A percentile compares a stretch with the other conserved stretches of the same genome.
phyloP scores from a whole-genome alignment of 1,140 invertebrate species.

The Anoplolepis gracilipes region DNA sequence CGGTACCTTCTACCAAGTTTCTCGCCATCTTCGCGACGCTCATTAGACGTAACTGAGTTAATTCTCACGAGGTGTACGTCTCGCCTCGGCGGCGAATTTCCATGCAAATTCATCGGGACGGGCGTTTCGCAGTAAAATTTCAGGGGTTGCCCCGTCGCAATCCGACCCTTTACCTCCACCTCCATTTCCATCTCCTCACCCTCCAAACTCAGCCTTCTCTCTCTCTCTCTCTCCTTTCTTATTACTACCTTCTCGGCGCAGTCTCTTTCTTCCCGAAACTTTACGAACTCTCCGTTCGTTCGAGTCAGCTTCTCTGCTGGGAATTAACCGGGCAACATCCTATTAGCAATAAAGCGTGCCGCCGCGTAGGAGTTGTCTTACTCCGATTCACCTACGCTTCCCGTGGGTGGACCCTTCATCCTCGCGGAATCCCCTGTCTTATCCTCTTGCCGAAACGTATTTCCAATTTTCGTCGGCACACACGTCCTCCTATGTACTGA shows the following conservation, averaged over 20 bases:
- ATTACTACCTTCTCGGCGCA: neutral
- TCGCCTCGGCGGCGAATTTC: conserved; percentile 70
- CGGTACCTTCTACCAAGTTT: conserved; percentile 17
- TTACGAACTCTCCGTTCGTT: conserved; percentile 69
- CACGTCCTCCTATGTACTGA: neutral
- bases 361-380: conserved; percentile 45
- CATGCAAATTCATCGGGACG: conserved; percentile 78
- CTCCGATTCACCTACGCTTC: conserved; percentile 30
- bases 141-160: conserved; percentile 65
- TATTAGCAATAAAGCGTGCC: conserved; percentile 78
- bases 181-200: neutral
- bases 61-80: conserved; percentile 71
- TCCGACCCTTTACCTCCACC: conserved; percentile 25
- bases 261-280: conserved; percentile 67
- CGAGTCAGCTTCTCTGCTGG: conserved; percentile 62
- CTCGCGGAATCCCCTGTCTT: conserved; percentile 30
- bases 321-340: conserved; percentile 76
- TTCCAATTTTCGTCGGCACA: conserved; percentile 55
- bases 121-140: conserved; percentile 79
- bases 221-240: neutral
- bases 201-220: neutral
- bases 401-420: neutral
- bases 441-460: conserved; percentile 31
- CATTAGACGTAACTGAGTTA: conserved; percentile 76
- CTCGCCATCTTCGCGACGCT: conserved; percentile 55